Percentiles rank a stretch among this genome's conserved stretches.
Evolutionary conservation across 2,888 invertebrate genomes (phyloP).

Genomic region (Drosophila neonasuta): DNA sequence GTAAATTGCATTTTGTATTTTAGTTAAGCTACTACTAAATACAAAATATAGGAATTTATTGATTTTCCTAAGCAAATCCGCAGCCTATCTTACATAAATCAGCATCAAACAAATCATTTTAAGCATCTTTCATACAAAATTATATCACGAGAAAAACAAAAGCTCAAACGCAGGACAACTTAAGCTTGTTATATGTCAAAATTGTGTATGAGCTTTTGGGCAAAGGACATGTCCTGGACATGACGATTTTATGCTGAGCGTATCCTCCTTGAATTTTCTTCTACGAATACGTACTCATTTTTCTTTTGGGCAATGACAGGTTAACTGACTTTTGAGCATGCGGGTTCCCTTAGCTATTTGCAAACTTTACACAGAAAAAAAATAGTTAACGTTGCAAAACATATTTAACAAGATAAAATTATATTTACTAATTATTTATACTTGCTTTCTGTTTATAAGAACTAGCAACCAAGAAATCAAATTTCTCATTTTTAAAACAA

Average conservation of each 20-base stretch:
- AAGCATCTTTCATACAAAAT: slow-evolving; percentile 36
- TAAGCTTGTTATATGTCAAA: slow-evolving; percentile 75
- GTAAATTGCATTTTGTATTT: not conserved
- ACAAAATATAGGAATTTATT: not conserved
- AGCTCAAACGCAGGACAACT: slow-evolving; percentile 58
- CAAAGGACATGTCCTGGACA: slow-evolving; percentile 31
- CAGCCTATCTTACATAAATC: slow-evolving; percentile 63
- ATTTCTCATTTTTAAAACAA: too few relatives aligned
- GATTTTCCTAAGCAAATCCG: slow-evolving; percentile 35
- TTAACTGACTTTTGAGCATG: too few relatives aligned
- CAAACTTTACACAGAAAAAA: too few relatives aligned
- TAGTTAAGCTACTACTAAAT: not conserved
- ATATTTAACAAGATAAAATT: too few relatives aligned
- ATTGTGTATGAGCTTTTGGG: slow-evolving; percentile 62
- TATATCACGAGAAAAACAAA: slow-evolving; percentile 31
- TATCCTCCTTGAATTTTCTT: too few relatives aligned
- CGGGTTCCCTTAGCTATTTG: too few relatives aligned
- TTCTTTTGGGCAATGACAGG: too few relatives aligned
- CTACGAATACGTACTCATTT: too few relatives aligned
- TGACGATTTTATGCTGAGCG: not conserved
- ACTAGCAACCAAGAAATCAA: too few relatives aligned
- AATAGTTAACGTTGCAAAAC: too few relatives aligned
- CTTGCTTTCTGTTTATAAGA: too few relatives aligned
- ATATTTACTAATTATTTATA: too few relatives aligned
- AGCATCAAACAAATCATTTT: slow-evolving; percentile 63